Evolutionary conservation across 2,888 invertebrate genomes (phyloP), one percentile per base, ranked within the genome.

Genomic region (Carpatolechia fugitivella): DNA sequence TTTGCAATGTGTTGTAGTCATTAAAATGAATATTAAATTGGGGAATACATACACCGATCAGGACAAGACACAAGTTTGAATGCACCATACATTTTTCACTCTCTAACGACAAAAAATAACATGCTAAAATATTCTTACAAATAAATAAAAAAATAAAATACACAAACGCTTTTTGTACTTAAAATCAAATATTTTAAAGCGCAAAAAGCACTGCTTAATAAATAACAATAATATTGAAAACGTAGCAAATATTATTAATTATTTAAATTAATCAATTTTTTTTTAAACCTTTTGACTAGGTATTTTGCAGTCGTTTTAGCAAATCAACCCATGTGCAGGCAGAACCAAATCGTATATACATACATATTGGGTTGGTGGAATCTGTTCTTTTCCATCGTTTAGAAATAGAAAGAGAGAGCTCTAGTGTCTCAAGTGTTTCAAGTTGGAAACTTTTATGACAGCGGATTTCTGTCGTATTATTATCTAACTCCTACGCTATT

Each of bases 261-360:
- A 35, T 52, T 48, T 52, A 55, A 44, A 16, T 36, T 31, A 41
- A 55, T 55, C n/a, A 56, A 57, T 41, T 30, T 47, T 41, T 18
- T 18, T 31, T 33, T 47, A 55, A 56, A 62, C 64, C 63, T 63
- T 64, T 65, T 61, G 56, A 60, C 57, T 56, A 64, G 63, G 63
- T 60, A 63, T 62, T 66, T 56, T 51, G 56, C 52, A 59, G 52
- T 60, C 57, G 56, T 46, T 56, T 62, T 69, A 70, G 70, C 69
- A 62, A 65, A 67, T 60, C 50, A 67, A 64, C 62, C 60, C 53
- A 65, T 55, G 65, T 68, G 69, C 69, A 68, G 63, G 61, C 65
- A 65, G 36, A 58, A 56, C 54, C 40, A 64, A 60, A 61, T 53
- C 55, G 24, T 61, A 61, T 63, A 60, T 64, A 63, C 64, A 52